phyloP scores from a whole-genome alignment of 2,888 invertebrate species.

The Stramonita haemastoma region DNA sequence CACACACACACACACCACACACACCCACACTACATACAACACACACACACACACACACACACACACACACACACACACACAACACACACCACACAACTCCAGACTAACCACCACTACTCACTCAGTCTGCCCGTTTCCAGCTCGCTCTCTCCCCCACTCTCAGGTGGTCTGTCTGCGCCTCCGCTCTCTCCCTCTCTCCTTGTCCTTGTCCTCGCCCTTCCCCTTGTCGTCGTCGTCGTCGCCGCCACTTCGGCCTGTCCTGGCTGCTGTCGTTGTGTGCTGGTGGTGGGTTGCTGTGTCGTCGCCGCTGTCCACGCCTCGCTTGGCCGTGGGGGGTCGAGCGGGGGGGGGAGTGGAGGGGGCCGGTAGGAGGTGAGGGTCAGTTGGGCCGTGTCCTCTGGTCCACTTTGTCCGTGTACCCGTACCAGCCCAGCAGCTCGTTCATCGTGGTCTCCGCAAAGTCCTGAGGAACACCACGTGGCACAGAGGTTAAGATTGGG shows the following conservation, averaged over 20 bases:
- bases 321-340: slow-evolving; percentile 43
- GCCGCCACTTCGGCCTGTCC: slow-evolving; percentile 12
- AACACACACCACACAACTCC: background rate
- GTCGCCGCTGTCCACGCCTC: background rate
- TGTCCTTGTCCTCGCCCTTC: background rate
- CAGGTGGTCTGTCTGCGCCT: background rate
- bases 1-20: too few species aligned
- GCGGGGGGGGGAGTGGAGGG: slow-evolving; percentile 25
- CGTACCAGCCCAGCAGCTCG: slow-evolving; percentile 93
- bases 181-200: background rate
- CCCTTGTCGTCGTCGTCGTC: background rate
- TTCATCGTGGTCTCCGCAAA: slow-evolving; percentile 96
- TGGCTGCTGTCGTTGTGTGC: slow-evolving; percentile 31
- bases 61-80: background rate
- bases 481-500: too few species aligned
- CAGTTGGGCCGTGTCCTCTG: slow-evolving; percentile 82
- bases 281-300: background rate
- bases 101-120: slow-evolving; percentile 29
- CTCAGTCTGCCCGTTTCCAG: slow-evolving; percentile 43
- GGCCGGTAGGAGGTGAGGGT: slow-evolving; percentile 72
- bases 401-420: slow-evolving; percentile 87
- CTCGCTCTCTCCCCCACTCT: slow-evolving; percentile 38
- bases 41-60: too few species aligned
- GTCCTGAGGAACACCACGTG: slow-evolving; percentile 84
- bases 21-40: too few species aligned